Conservation (phyloP, 1,140 invertebrate species). For the Leptinotarsa defecta region DNA sequence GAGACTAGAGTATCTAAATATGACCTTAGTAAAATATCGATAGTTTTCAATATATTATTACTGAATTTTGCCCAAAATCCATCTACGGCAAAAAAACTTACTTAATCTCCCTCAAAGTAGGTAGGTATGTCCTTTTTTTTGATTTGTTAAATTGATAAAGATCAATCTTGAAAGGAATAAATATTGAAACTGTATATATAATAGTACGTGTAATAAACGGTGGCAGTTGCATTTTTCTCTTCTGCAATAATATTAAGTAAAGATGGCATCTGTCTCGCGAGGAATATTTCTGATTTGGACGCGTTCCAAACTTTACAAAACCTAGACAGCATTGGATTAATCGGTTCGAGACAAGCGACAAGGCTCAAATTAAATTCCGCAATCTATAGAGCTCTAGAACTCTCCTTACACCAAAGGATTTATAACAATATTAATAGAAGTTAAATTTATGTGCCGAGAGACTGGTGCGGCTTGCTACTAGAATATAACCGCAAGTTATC, state of each 20-base stretch:
- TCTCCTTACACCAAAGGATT: constrained; percentile 7
- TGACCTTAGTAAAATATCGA: no score
- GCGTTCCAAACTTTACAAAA: constrained; percentile 20
- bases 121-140: no score
- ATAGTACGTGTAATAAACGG: not conserved
- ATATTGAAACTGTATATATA: not conserved
- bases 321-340: constrained; percentile 20
- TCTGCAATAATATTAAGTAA: constrained; percentile 16
- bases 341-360: constrained; percentile 24
- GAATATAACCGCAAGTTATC: no score
- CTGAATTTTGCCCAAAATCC: no score
- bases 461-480: not conserved
- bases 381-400: constrained; percentile 18
- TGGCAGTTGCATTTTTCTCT: constrained; percentile 15
- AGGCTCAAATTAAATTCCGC: constrained; percentile 26
- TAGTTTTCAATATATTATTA: no score
- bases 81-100: no score
- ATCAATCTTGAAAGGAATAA: not conserved
- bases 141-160: no score
- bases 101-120: no score
- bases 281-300: constrained; percentile 22
- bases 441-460: constrained; percentile 1
- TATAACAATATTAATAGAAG: constrained; percentile 22
- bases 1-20: no score
- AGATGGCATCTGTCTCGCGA: constrained; percentile 11